Evolutionary conservation across 2,113 vertebrate species (phyloP).

Genomic region (Nothoprocta pentlandii): DNA sequence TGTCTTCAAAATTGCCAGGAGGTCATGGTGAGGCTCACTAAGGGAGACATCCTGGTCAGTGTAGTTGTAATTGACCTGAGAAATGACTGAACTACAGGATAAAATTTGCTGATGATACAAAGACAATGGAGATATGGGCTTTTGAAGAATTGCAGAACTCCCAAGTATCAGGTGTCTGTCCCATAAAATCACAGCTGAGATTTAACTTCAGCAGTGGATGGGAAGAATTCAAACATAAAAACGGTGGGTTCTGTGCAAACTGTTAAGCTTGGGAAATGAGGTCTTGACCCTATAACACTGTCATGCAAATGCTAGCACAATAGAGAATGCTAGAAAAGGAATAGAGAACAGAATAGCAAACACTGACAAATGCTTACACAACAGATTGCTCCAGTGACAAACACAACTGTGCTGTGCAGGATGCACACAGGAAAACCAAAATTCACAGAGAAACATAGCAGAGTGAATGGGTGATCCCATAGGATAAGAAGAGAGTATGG

Average conservation of each 20-base stretch:
- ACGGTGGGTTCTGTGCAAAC: background rate
- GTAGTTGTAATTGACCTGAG: background rate
- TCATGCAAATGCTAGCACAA: background rate
- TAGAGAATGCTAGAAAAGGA: background rate
- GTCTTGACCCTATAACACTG: background rate
- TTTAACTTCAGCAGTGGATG: background rate
- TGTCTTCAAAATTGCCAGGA: background rate
- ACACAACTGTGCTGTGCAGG: background rate
- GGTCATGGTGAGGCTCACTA: background rate
- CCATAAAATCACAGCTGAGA: background rate
- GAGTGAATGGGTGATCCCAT: background rate
- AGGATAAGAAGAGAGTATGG: background rate
- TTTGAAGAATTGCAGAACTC: background rate
- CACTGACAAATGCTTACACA: too few relatives aligned
- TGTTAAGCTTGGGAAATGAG: background rate
- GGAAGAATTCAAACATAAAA: background rate
- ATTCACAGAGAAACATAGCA: background rate
- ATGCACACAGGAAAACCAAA: background rate
- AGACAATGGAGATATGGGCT: background rate
- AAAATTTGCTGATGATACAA: background rate
- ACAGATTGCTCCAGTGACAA: background rate
- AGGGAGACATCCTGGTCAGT: accelerated
- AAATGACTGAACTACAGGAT: background rate
- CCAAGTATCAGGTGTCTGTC: background rate
- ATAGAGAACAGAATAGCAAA: background rate